phyloP scores from a whole-genome alignment of 2,113 vertebrate species.

The Irena cyanogastra region DNA sequence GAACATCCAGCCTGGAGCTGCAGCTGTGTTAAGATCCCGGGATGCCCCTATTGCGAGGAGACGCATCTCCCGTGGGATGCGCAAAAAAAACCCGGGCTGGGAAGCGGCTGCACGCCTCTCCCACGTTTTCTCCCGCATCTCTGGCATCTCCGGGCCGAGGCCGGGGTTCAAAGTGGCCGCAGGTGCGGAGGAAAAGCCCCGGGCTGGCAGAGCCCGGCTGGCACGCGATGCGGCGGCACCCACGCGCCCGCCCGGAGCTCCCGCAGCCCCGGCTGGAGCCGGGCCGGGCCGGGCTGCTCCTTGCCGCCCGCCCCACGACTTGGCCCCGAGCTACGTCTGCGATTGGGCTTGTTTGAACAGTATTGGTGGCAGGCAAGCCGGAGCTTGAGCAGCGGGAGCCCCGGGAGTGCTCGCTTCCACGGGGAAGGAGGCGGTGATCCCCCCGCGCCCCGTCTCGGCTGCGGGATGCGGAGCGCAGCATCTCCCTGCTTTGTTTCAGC shows the following conservation, averaged over 20 bases:
- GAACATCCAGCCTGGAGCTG: accelerated
- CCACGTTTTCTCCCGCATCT: accelerated
- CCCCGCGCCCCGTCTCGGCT: accelerated
- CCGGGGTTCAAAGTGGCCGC: background rate
- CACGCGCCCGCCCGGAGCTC: background rate
- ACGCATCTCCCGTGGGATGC: accelerated
- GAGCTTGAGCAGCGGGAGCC: background rate
- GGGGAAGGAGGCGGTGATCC: accelerated
- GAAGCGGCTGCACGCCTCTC: background rate
- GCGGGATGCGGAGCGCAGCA: accelerated
- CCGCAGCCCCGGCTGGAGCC: conserved; percentile 4
- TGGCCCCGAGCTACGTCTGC: conserved; percentile 56
- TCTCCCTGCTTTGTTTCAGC: accelerated
- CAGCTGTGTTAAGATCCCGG: background rate
- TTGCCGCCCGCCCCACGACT: background rate
- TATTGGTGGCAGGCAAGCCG: background rate
- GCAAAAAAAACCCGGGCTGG: background rate
- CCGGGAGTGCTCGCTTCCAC: accelerated
- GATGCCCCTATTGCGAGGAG: accelerated
- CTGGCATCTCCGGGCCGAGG: background rate
- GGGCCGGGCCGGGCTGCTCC: background rate
- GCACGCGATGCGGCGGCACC: background rate
- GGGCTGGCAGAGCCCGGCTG: background rate
- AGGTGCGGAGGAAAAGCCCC: background rate
- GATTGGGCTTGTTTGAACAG: background rate